A percentile compares a stretch with the other conserved stretches of the same genome.
Evolutionary conservation across 2,113 vertebrate species (phyloP).

Genomic region (Cisticola juncidis): DNA sequence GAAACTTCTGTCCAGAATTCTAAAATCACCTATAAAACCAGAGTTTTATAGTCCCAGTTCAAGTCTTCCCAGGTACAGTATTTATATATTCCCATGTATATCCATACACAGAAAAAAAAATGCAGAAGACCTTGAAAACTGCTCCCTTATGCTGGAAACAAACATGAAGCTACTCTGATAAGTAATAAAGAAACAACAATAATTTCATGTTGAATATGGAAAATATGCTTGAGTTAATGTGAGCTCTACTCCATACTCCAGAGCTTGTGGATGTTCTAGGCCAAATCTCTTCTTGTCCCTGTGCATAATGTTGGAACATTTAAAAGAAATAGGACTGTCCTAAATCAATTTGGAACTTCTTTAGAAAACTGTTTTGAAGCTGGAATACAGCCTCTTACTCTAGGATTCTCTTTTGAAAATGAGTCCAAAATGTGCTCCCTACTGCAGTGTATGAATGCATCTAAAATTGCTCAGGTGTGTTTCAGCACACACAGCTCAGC

Average conservation of each 20-base stretch:
- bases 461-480: not conserved
- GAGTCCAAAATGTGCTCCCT: not conserved
- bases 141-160: not conserved
- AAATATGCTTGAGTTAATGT: not conserved
- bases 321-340: not conserved
- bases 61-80: not conserved
- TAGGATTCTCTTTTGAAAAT: not conserved
- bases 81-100: not conserved
- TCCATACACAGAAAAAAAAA: not conserved
- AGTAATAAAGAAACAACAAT: not conserved
- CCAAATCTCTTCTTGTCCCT: not conserved
- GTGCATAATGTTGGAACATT: not conserved
- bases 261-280: not conserved
- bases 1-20: not conserved
- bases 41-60: not conserved
- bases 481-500: not conserved
- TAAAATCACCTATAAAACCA: not conserved
- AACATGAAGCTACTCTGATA: not conserved
- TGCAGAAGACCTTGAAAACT: not conserved
- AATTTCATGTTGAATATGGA: not conserved
- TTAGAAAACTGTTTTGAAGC: not conserved
- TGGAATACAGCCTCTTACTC: not conserved
- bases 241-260: fast-evolving
- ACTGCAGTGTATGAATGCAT: not conserved
- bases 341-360: not conserved